Percentiles rank a stretch among this genome's conserved stretches.
phyloP scores from a whole-genome alignment of 2,797 vertebrate genomes.

The Tenualosa ilisha region DNA sequence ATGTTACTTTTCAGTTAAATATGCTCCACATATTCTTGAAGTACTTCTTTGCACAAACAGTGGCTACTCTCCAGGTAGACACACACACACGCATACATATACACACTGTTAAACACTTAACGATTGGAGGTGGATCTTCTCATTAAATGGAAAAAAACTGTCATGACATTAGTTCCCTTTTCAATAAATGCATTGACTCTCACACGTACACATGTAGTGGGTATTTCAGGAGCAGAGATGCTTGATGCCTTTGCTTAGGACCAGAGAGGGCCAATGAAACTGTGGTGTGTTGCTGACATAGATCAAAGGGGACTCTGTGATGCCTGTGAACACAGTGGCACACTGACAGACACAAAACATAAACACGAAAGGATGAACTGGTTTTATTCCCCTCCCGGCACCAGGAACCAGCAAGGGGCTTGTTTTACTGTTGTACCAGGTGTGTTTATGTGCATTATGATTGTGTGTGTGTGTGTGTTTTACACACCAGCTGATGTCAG shows the following conservation, averaged over 20 bases:
- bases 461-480: slow-evolving; percentile 13
- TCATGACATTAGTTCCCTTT: not conserved
- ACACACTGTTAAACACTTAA: not conserved
- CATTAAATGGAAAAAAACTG: not conserved
- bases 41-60: not conserved
- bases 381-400: not conserved
- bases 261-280: not conserved
- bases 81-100: not conserved
- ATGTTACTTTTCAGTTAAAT: not conserved
- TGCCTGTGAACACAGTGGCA: slow-evolving; percentile 3
- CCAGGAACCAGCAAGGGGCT: not conserved
- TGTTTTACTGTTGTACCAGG: not conserved
- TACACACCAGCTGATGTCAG: slow-evolving; percentile 20
- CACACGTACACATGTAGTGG: not conserved
- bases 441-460: not conserved
- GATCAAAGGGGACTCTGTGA: slow-evolving; percentile 14
- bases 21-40: not conserved
- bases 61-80: not conserved
- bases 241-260: not conserved
- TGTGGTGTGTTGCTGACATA: not conserved
- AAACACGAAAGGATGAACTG: slow-evolving; percentile 1
- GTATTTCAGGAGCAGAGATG: not conserved
- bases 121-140: not conserved
- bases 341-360: slow-evolving; percentile 7
- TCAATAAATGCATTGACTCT: not conserved